These are phyloP conservation scores for Allacma fusca DNA, from an alignment of 2,888 invertebrate species.

Conservation along the genomic window DNA sequence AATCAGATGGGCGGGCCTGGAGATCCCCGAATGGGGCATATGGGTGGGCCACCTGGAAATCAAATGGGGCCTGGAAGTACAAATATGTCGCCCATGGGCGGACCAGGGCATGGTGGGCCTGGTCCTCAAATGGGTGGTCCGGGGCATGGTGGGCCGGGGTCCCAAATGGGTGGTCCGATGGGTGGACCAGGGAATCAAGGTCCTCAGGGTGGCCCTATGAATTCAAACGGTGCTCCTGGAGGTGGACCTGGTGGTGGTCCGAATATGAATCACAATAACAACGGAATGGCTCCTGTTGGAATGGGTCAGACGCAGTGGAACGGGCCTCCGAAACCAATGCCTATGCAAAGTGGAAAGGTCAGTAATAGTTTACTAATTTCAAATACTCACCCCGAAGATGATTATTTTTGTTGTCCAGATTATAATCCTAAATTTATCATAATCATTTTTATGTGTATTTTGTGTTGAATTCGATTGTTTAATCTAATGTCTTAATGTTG, in stretches of 20 bases:
- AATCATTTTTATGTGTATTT: too few species aligned
- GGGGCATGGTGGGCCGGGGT: constrained; percentile 15
- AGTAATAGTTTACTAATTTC: constrained; percentile 40
- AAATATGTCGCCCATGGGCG: not conserved
- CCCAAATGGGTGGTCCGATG: constrained; percentile 62
- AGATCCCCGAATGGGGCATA: constrained; percentile 65
- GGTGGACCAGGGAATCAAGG: constrained; percentile 63
- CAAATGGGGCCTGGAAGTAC: constrained; percentile 1
- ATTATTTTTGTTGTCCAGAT: too few species aligned
- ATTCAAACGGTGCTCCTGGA: constrained; percentile 56
- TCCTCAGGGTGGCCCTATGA: constrained; percentile 50
- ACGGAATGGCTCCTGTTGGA: constrained; percentile 59
- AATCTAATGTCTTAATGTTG: not conserved
- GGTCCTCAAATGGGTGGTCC: constrained; percentile 14
- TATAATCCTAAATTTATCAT: too few species aligned
- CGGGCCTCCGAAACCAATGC: constrained; percentile 73
- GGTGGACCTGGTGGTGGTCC: constrained; percentile 38
- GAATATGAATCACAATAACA: constrained; percentile 43
- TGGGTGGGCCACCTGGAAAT: constrained; percentile 63
- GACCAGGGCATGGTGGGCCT: constrained; percentile 4
- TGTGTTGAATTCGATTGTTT: too few species aligned
- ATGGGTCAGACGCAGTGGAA: constrained; percentile 59
- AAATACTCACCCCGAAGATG: not conserved
- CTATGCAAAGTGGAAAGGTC: constrained; percentile 89
- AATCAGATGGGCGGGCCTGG: constrained; percentile 65